These are phyloP conservation scores for Drosophila simulans DNA, from an alignment of 1,140 invertebrate species.

Conservation along the genomic window DNA sequence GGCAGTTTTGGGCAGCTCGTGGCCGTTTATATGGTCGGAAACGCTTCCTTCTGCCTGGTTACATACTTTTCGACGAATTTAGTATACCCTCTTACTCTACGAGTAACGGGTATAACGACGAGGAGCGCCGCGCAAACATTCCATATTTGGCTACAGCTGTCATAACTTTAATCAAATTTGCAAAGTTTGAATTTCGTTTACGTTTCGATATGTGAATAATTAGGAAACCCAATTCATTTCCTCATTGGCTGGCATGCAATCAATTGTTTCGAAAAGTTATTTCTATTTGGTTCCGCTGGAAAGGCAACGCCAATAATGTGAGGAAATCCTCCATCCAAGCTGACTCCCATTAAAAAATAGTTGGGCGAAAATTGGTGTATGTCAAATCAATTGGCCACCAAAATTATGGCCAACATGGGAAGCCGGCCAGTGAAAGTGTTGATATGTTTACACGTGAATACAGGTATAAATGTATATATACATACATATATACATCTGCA, in stretches of 20 bases:
- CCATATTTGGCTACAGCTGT: conserved; percentile 7
- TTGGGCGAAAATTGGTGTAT: conserved; percentile 38
- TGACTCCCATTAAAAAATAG: conserved; percentile 35
- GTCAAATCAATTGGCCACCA: conserved; percentile 45
- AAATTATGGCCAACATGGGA: conserved; percentile 30
- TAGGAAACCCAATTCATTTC: conserved; percentile 21
- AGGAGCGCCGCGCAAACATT: conserved; percentile 9
- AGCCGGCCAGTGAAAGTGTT: conserved; percentile 36
- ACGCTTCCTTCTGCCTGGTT: too few species aligned
- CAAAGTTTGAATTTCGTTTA: conserved; percentile 4
- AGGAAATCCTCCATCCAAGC: conserved; percentile 29
- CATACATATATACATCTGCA: too few species aligned
- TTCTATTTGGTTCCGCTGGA: conserved; percentile 27
- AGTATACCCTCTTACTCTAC: too few species aligned
- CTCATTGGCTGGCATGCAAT: not conserved
- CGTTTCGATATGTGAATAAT: conserved; percentile 17
- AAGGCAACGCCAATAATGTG: conserved; percentile 20
- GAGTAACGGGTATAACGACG: not conserved
- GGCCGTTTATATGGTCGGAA: too few species aligned
- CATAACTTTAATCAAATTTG: conserved; percentile 14
- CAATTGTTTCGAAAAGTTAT: conserved; percentile 9
- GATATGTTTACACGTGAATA: conserved; percentile 7
- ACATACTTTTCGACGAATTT: too few species aligned
- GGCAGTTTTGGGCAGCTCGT: too few species aligned
- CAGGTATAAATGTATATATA: conserved; percentile 4